A percentile compares a stretch with the other conserved stretches of the same genome.
Evolutionary conservation across 2,797 vertebrate species (phyloP).

Genomic region (Mionectes olivaceus): DNA sequence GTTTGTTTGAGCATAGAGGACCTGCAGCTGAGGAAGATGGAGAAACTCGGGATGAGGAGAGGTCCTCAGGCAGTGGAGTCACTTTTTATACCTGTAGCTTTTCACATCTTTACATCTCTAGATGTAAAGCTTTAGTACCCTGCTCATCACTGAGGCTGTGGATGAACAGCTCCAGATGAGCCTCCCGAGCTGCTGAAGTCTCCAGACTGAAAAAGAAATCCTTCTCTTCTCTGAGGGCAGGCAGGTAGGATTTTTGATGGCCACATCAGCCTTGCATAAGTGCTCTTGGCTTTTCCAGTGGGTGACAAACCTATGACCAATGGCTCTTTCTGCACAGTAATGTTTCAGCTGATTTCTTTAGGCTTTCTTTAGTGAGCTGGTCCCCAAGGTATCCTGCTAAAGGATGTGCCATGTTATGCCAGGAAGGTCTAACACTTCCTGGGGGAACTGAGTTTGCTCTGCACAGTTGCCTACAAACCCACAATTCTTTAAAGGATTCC

Average conservation of each 20-base stretch:
- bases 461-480: neutral
- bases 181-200: neutral
- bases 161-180: neutral
- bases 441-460: neutral
- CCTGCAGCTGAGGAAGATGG: neutral
- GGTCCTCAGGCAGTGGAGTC: neutral
- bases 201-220: neutral
- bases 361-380: neutral
- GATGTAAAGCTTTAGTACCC: neutral
- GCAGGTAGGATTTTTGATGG: neutral
- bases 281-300: neutral
- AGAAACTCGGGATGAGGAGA: neutral
- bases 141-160: neutral
- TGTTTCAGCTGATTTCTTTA: neutral
- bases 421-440: neutral
- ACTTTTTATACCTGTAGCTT: rapidly evolving
- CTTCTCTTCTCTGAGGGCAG: neutral
- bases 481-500: neutral
- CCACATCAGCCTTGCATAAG: neutral
- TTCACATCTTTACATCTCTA: neutral
- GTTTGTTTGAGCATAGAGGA: neutral
- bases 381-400: neutral
- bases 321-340: neutral
- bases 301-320: neutral
- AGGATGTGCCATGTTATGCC: neutral